Base-by-base conservation (phyloP, 37 sponge, comb jelly and placozoan genomes). In the Chondrosia reniformis region DNA sequence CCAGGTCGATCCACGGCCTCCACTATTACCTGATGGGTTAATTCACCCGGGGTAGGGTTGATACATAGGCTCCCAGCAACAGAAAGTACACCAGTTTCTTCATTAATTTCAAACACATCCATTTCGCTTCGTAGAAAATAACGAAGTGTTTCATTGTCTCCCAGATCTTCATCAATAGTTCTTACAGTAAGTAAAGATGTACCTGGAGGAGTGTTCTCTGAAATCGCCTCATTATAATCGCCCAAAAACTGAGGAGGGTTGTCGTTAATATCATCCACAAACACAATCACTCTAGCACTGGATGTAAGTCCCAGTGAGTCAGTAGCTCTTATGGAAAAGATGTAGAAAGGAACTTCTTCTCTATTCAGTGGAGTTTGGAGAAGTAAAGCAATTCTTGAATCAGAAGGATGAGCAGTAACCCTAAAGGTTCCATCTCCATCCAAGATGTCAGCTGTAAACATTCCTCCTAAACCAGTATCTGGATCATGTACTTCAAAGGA, bases 251-350 rank as follows among this genome's bases (percentile, higher is more conserved):
- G 1, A 39, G 81, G 81, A 33, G 72, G 67, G 43, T 80, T 80
- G 71, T 80, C 81, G 56, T 80, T 80, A 31, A 80, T 72, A 27
- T 80, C 81, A 5, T 24, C n/a, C 1, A 80, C 72, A 27, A 13
- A 28, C 55, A 80, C 72, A 13, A 80, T 22, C 27, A 80, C 46
- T 4, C 9, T 10, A 28, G 71, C 72, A 1, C 72, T 67, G 1
- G 81, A 65, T 33, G 71, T 71, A n/a, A 40, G 38, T 1, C 54
- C 31, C 12, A 72, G 72, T 2, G 55, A 2, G 45, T 80, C 81
- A 32, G 25, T 30, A 24, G 81, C 81, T 4, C 17, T 25, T 6
- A 80, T 2, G 54, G 52, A 71, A 17, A 80, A 33, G 25, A 8
- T 31, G 37, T 80, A 80, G 1, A 31, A n/a, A 1, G 55, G 32